Percentiles rank a stretch among this genome's conserved stretches.
Evolutionary conservation across 2,113 vertebrate species (phyloP).

Genomic region (Genyomyrus donnyi): DNA sequence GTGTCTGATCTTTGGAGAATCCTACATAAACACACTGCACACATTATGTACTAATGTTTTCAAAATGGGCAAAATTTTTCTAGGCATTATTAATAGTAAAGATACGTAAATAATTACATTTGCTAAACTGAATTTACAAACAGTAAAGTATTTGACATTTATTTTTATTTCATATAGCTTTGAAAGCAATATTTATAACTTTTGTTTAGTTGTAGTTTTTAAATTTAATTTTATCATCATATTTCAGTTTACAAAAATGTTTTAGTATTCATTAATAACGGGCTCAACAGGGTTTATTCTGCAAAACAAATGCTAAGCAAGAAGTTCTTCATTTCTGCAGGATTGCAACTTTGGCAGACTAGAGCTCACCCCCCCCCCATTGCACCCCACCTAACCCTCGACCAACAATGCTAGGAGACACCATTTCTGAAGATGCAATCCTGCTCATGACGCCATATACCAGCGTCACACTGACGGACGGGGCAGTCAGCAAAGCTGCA

Average conservation of each 20-base stretch:
- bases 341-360: not conserved
- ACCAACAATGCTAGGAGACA: not conserved
- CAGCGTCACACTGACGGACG: not conserved
- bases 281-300: not conserved
- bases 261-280: not conserved
- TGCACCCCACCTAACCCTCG: not conserved
- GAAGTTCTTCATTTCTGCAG: not conserved
- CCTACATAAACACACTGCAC: too few species aligned
- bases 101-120: not conserved
- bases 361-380: not conserved
- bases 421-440: not conserved
- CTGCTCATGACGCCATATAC: not conserved
- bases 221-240: not conserved
- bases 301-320: not conserved
- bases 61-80: too few species aligned
- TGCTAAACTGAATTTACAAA: not conserved
- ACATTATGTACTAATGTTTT: too few species aligned
- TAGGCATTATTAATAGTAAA: not conserved
- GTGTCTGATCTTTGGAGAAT: not conserved
- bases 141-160: not conserved
- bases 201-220: not conserved
- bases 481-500: not conserved
- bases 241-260: not conserved
- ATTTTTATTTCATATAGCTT: not conserved
- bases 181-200: not conserved